phyloP scores from a whole-genome alignment of 2,113 vertebrate genomes.

The Sorex fumeus region DNA sequence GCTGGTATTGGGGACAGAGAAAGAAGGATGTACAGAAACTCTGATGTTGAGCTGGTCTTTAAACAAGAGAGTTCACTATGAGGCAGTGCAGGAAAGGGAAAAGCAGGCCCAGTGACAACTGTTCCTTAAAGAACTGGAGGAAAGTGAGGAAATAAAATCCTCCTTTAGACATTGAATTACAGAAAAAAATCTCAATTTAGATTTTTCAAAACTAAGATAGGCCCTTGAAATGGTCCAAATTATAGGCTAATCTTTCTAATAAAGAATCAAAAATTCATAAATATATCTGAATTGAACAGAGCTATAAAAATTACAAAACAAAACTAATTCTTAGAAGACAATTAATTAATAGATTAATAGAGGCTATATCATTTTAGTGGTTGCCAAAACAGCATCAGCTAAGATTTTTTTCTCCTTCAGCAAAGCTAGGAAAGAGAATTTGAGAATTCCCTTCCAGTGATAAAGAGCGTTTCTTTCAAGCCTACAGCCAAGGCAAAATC shows the following conservation, averaged over 20 bases:
- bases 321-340: constrained; percentile 8
- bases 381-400: constrained; percentile 35
- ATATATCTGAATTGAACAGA: constrained; percentile 62
- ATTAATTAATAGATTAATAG: constrained; percentile 38
- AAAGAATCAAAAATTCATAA: constrained; percentile 60
- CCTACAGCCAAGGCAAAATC: not conserved
- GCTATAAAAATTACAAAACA: constrained; percentile 52
- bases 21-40: accelerated
- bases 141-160: not conserved
- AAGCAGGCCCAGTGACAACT: not conserved
- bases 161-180: not conserved
- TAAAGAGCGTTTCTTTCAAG: constrained; percentile 15
- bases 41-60: not conserved
- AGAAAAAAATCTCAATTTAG: not conserved
- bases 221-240: not conserved
- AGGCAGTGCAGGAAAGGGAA: accelerated
- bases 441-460: not conserved
- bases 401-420: constrained; percentile 49
- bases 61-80: not conserved
- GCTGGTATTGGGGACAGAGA: not conserved
- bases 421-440: constrained; percentile 29
- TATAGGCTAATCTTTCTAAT: constrained; percentile 29
- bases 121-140: not conserved
- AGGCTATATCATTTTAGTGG: constrained; percentile 12
- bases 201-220: constrained; percentile 47